A percentile compares a stretch with the other conserved stretches of the same genome.
These are phyloP conservation scores for Hecatera dysodea DNA, from an alignment of 2,888 invertebrate genomes.

Conservation along the genomic window DNA sequence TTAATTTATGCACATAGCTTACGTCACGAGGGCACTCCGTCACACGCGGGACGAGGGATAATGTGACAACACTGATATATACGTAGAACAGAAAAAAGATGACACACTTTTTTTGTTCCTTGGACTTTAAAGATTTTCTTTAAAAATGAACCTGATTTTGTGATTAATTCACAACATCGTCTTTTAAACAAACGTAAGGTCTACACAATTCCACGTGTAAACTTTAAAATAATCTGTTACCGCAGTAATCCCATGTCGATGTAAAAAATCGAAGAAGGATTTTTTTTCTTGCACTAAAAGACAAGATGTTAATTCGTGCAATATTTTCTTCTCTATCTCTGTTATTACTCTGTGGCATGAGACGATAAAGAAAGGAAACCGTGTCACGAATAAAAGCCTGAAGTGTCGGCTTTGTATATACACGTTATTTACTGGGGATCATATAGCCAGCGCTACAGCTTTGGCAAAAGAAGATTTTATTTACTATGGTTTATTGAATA, in stretches of 20 bases:
- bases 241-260: neutral
- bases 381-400: conserved; percentile 61
- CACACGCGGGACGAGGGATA: conserved; percentile 73
- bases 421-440: conserved; percentile 50
- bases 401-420: conserved; percentile 46
- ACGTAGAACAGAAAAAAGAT: conserved; percentile 53
- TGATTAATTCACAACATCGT: neutral
- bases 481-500: neutral
- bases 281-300: neutral
- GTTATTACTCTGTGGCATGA: conserved; percentile 35
- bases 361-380: conserved; percentile 60
- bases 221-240: neutral
- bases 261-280: neutral
- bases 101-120: conserved; percentile 26
- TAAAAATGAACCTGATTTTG: neutral
- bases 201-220: neutral
- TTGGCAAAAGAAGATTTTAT: neutral
- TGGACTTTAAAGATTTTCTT: neutral
- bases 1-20: conserved; percentile 89
- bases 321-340: neutral
- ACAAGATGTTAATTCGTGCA: neutral
- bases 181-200: neutral
- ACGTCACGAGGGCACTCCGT: conserved; percentile 78
- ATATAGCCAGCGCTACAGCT: conserved; percentile 4
- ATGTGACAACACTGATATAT: conserved; percentile 71